Evolutionary conservation across 1,140 invertebrate genomes (phyloP).

Genomic region (Rhizoglyphus robini): DNA sequence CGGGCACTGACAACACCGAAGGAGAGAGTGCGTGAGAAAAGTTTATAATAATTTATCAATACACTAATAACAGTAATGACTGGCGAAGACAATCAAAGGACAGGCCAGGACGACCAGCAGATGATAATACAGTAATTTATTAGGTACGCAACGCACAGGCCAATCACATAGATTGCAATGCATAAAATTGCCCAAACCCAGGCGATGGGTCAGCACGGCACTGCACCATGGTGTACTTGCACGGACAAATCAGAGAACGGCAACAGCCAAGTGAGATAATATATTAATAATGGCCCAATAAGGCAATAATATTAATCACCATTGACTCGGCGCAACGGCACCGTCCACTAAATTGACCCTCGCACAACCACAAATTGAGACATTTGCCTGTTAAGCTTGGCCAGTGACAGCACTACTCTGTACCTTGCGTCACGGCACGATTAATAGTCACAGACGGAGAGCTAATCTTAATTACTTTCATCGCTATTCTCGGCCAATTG

Average conservation of each 20-base stretch:
- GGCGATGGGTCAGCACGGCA: neutral
- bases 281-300: slow-evolving; percentile 8
- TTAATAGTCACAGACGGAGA: neutral
- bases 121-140: slow-evolving; percentile 17
- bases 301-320: slow-evolving; percentile 5
- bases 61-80: slow-evolving; percentile 16
- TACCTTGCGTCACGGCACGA: neutral
- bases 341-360: neutral
- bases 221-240: no score
- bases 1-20: neutral
- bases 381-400: neutral
- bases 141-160: neutral
- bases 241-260: slow-evolving; percentile 1
- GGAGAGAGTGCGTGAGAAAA: slow-evolving; percentile 15
- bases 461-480: slow-evolving; percentile 1
- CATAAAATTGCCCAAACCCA: neutral
- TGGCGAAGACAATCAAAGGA: neutral
- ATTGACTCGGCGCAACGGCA: neutral
- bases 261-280: neutral
- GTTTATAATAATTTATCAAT: slow-evolving; percentile 19
- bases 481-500: neutral
- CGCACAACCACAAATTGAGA: neutral
- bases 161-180: neutral
- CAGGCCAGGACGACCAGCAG: neutral
- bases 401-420: neutral